A percentile compares a stretch with the other conserved stretches of the same genome.
These are phyloP conservation scores for Operophtera brumata DNA, from an alignment of 2,888 invertebrate species.

Conservation along the genomic window DNA sequence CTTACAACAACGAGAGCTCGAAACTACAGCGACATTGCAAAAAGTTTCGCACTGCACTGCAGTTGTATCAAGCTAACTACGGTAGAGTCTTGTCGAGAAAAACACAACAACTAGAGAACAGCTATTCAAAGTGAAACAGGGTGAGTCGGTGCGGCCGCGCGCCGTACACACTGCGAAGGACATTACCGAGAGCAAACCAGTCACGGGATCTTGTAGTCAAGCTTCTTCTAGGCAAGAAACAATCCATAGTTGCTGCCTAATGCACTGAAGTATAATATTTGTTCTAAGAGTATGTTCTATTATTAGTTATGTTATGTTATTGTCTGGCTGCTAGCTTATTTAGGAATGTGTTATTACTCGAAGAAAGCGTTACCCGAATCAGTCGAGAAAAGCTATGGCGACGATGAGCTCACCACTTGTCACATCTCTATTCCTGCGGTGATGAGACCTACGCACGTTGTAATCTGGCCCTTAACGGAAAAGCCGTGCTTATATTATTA, in stretches of 20 bases:
- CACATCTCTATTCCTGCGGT: too few relatives aligned
- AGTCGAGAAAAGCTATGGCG: too few relatives aligned
- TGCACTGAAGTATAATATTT: too few relatives aligned
- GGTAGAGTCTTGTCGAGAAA: slow-evolving; percentile 28
- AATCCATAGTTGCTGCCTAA: neutral
- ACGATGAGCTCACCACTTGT: too few relatives aligned
- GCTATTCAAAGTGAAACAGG: slow-evolving; percentile 37
- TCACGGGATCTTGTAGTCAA: neutral
- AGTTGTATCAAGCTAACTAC: slow-evolving; percentile 34
- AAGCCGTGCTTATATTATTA: too few relatives aligned
- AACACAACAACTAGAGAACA: slow-evolving; percentile 28
- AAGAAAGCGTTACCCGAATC: too few relatives aligned
- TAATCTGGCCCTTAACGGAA: too few relatives aligned
- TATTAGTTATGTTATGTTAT: too few relatives aligned
- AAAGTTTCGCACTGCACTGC: slow-evolving; percentile 27
- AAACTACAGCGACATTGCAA: slow-evolving; percentile 19
- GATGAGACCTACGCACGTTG: too few relatives aligned
- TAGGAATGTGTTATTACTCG: too few relatives aligned
- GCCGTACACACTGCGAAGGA: slow-evolving; percentile 5
- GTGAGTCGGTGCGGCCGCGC: slow-evolving; percentile 26
- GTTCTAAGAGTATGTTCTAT: too few relatives aligned
- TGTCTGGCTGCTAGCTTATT: too few relatives aligned
- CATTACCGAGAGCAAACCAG: slow-evolving; percentile 8
- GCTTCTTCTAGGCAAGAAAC: neutral
- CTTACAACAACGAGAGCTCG: slow-evolving; percentile 2